Conservation (phyloP, 2,113 vertebrate genomes). For the human region DNA sequence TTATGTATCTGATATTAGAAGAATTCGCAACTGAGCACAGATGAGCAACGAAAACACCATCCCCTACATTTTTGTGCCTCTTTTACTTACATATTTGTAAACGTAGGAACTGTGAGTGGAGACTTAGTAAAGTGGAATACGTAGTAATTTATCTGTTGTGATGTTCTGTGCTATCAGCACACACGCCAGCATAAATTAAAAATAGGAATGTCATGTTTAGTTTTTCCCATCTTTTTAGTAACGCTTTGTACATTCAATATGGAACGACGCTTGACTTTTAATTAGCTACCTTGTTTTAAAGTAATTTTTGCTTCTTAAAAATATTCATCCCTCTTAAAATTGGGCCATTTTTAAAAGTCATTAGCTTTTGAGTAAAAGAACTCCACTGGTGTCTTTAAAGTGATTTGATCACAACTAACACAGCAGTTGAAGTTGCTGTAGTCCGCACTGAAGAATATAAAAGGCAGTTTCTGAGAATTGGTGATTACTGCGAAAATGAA, state of each 20-base stretch:
- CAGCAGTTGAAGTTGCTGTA: not conserved
- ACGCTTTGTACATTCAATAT: not conserved
- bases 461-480: constrained; percentile 10
- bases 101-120: not conserved
- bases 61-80: not conserved
- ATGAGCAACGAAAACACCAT: not conserved
- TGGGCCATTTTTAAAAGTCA: not conserved
- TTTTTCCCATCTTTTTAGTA: not conserved
- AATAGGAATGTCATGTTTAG: not conserved
- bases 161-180: not conserved
- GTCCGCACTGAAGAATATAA: not conserved
- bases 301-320: not conserved
- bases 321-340: not conserved
- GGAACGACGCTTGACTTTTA: not conserved
- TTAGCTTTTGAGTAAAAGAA: constrained; percentile 26
- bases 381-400: not conserved
- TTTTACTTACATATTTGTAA: not conserved
- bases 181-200: not conserved
- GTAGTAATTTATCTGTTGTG: not conserved
- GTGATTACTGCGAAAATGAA: not conserved
- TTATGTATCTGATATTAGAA: not conserved
- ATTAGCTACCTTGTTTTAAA: not conserved
- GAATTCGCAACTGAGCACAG: not conserved
- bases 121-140: not conserved
- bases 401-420: not conserved